Percentiles rank a stretch among this genome's conserved stretches.
phyloP scores from a whole-genome alignment of 2,888 invertebrate genomes.

The Tanytarsus gracilentus region DNA sequence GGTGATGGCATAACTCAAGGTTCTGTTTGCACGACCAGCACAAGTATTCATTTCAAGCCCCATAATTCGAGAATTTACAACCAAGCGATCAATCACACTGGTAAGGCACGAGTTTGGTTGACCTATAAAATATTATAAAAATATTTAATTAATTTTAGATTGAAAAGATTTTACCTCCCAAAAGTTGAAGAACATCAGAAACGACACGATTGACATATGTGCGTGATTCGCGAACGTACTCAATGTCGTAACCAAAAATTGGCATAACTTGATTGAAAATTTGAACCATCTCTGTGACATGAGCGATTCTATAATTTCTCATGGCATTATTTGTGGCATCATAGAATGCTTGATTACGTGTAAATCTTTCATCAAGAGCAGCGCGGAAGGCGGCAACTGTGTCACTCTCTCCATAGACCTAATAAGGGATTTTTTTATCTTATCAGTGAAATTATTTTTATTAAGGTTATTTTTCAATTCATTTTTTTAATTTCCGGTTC shows the following conservation, averaged over 20 bases:
- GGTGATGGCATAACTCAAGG: background rate
- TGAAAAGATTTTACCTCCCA: too few species aligned
- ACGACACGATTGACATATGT: background rate
- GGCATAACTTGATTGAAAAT: slow-evolving; percentile 9
- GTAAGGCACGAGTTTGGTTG: background rate
- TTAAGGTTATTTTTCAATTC: too few species aligned
- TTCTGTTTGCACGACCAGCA: slow-evolving; percentile 7
- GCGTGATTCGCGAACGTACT: slow-evolving; percentile 1
- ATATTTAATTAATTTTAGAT: too few species aligned
- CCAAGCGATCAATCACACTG: background rate
- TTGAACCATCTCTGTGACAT: background rate
- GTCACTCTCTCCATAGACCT: too few species aligned
- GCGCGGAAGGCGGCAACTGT: background rate
- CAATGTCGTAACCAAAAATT: slow-evolving; percentile 12
- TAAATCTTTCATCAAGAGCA: slow-evolving; percentile 4
- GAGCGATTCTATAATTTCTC: background rate
- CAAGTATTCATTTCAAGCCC: background rate
- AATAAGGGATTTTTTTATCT: too few species aligned
- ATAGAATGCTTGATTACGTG: background rate
- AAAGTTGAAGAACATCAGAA: background rate
- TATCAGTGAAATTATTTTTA: too few species aligned
- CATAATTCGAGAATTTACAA: background rate
- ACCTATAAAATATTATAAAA: too few species aligned
- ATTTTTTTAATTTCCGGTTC: too few species aligned
- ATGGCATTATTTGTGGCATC: background rate